Evolutionary conservation across 2,888 invertebrate species (phyloP).

Genomic region (Trisateles emortualis): DNA sequence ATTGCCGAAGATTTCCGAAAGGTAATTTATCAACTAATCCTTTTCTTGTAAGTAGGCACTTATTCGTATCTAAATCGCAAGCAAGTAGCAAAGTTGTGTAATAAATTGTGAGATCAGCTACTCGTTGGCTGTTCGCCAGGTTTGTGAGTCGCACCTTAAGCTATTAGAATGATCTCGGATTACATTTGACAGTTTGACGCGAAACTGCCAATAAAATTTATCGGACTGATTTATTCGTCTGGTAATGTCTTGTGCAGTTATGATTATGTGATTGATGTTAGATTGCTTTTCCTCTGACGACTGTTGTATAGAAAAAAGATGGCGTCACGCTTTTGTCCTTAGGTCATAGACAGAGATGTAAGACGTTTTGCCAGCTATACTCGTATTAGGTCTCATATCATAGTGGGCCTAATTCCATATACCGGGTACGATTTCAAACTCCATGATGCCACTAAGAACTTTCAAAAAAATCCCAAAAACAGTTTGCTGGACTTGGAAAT

Average conservation of each 20-base stretch:
- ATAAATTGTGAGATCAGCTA: constrained; percentile 14
- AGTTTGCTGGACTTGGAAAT: too few species aligned
- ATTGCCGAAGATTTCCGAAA: constrained; percentile 3
- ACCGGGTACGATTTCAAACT: too few species aligned
- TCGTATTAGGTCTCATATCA: too few species aligned
- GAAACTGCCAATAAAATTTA: constrained; percentile 34
- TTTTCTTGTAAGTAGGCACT: constrained; percentile 36
- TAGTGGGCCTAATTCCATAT: too few species aligned
- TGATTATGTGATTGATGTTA: background rate
- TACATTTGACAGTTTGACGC: constrained; percentile 28
- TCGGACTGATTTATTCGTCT: constrained; percentile 11
- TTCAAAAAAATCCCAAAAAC: too few species aligned
- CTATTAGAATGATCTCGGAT: constrained; percentile 34
- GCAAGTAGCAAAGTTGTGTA: constrained; percentile 9
- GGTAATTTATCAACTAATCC: constrained; percentile 41
- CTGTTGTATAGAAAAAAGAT: too few species aligned
- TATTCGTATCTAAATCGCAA: constrained; percentile 29
- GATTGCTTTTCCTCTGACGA: constrained; percentile 13
- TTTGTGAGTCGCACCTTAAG: constrained; percentile 29
- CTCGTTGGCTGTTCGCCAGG: constrained; percentile 31
- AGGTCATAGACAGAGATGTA: too few species aligned
- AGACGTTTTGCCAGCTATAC: too few species aligned
- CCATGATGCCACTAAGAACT: too few species aligned
- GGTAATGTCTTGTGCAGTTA: too few species aligned
- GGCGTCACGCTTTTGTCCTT: too few species aligned